Evolutionary conservation across 2,113 vertebrate species (phyloP).

Genomic region (Pipa parva): DNA sequence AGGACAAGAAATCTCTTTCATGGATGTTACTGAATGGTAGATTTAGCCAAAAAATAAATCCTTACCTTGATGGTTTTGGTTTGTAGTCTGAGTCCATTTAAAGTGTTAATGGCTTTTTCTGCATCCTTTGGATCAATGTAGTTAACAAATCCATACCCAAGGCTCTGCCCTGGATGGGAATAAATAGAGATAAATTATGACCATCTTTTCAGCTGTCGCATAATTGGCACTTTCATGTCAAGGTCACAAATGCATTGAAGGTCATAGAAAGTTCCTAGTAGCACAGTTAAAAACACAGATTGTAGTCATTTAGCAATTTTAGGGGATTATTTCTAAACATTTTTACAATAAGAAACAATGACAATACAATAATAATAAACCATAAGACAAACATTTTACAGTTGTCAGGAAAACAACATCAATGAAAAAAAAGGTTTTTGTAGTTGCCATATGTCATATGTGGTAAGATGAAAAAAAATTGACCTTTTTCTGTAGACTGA

Average conservation of each 20-base stretch:
- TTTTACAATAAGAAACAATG: too few relatives aligned
- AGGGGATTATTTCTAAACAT: too few relatives aligned
- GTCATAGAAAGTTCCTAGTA: background rate
- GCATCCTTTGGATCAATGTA: constrained; percentile 99
- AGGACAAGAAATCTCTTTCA: too few relatives aligned
- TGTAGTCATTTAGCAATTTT: too few relatives aligned
- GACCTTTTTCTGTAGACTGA: too few relatives aligned
- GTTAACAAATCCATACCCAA: constrained; percentile 99
- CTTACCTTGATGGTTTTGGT: constrained; percentile 99
- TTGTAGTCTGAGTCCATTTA: constrained; percentile 99
- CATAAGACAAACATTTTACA: too few relatives aligned
- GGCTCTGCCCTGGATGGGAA: constrained; percentile 90
- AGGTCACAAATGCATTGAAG: constrained; percentile 2
- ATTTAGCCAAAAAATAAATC: background rate
- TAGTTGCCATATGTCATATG: too few relatives aligned
- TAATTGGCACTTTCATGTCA: constrained; percentile 24
- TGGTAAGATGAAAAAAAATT: too few relatives aligned
- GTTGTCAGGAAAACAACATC: too few relatives aligned
- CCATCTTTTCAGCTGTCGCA: constrained; percentile 49
- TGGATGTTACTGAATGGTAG: background rate
- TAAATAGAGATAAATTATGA: constrained; percentile 53
- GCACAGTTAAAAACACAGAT: too few relatives aligned
- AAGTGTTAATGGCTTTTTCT: constrained; percentile 99
- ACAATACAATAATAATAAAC: too few relatives aligned
- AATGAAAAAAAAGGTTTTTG: too few relatives aligned